phyloP scores from a whole-genome alignment of 2,113 vertebrate genomes.

The Hypomesus transpacificus region DNA sequence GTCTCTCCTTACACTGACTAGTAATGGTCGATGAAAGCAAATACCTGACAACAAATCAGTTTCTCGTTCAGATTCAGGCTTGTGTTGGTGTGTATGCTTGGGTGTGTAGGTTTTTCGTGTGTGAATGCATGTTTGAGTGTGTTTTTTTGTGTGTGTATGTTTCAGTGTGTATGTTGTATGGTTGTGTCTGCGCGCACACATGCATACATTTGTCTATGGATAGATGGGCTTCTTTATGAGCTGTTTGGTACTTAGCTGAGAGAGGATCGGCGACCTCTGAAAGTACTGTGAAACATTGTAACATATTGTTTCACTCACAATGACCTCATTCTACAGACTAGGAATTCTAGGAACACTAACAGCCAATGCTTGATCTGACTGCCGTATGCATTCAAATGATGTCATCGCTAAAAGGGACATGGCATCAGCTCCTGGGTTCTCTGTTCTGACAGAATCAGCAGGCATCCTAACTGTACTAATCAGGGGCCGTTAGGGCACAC shows the following conservation, averaged over 20 bases:
- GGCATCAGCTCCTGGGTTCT: too few species aligned
- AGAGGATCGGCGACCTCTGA: too few species aligned
- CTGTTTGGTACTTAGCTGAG: too few species aligned
- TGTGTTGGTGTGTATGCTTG: background rate
- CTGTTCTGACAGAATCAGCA: too few species aligned
- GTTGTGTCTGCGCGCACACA: background rate
- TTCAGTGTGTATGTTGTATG: background rate
- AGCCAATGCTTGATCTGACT: too few species aligned
- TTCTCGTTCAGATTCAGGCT: slow-evolving; percentile 5
- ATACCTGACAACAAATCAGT: slow-evolving; percentile 44
- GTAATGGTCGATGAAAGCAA: slow-evolving; percentile 35
- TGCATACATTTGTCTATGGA: background rate
- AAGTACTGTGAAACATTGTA: too few species aligned
- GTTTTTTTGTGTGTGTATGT: background rate
- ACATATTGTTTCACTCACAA: too few species aligned
- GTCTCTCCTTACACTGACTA: background rate
- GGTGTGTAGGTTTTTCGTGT: background rate
- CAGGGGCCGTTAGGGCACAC: background rate
- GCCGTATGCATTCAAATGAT: too few species aligned
- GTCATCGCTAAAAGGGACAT: too few species aligned
- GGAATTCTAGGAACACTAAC: too few species aligned
- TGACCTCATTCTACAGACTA: too few species aligned
- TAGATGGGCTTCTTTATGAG: background rate
- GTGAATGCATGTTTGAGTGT: background rate
- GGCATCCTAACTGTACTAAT: background rate